A percentile compares a stretch with the other conserved stretches of the same genome.
Evolutionary conservation across 1,140 invertebrate genomes (phyloP).

Genomic region (Ceratosolen fusciceps): DNA sequence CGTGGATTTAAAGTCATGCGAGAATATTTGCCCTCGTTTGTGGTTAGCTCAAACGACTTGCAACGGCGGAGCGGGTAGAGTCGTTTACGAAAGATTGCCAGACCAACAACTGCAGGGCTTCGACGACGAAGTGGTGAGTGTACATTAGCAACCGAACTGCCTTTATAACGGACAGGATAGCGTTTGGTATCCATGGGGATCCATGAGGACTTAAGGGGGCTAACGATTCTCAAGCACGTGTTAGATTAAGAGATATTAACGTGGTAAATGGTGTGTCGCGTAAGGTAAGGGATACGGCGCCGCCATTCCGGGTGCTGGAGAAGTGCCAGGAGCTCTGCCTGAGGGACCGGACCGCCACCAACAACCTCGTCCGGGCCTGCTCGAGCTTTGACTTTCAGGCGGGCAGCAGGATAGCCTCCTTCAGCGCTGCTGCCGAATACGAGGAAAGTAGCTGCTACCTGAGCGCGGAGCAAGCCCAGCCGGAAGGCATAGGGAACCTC

Average conservation of each 20-base stretch:
- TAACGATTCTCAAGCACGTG: neutral
- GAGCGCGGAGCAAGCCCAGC: slow-evolving; percentile 85
- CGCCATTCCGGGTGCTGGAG: slow-evolving; percentile 87
- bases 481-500: slow-evolving; percentile 87
- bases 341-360: slow-evolving; percentile 82
- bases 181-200: no score
- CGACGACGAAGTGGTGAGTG: slow-evolving; percentile 86
- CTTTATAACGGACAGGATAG: neutral
- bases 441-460: slow-evolving; percentile 92
- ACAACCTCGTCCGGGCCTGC: slow-evolving; percentile 85
- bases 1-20: no score
- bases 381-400: slow-evolving; percentile 92
- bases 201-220: no score
- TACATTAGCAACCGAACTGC: no score
- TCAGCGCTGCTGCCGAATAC: slow-evolving; percentile 86
- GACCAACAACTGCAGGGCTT: slow-evolving; percentile 91
- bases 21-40: no score
- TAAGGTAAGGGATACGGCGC: slow-evolving; percentile 82
- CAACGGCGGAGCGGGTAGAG: slow-evolving; percentile 86
- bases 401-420: slow-evolving; percentile 85
- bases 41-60: slow-evolving; percentile 87
- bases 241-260: neutral
- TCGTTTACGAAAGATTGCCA: slow-evolving; percentile 89
- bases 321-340: slow-evolving; percentile 89
- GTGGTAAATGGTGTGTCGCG: neutral